A percentile compares a stretch with the other conserved stretches of the same genome.
phyloP scores from a whole-genome alignment of 2,113 vertebrate species.

The Marmota monax region DNA sequence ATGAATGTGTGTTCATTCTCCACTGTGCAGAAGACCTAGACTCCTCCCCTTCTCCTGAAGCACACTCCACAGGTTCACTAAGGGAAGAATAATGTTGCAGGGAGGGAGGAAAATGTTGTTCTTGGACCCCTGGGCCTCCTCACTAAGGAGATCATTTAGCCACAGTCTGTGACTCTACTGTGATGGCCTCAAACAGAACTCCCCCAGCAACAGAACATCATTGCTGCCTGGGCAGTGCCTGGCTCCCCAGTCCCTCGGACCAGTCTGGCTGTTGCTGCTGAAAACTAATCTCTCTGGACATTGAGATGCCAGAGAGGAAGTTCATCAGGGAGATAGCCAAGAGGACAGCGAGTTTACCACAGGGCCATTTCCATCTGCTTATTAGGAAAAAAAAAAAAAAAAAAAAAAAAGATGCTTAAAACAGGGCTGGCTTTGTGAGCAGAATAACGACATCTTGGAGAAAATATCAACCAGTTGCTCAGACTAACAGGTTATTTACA shows the following conservation, averaged over 20 bases:
- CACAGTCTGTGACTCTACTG: background rate
- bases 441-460: background rate
- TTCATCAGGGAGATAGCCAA: background rate
- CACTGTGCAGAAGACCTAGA: background rate
- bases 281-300: background rate
- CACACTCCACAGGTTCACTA: background rate
- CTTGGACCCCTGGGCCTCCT: background rate
- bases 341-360: background rate
- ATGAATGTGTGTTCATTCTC: background rate
- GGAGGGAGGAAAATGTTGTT: background rate
- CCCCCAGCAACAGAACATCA: background rate
- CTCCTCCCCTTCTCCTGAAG: background rate
- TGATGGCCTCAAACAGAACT: background rate
- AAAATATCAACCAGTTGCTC: background rate
- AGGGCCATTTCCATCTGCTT: background rate
- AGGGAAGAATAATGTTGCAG: background rate
- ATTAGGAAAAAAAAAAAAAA: background rate
- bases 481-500: background rate
- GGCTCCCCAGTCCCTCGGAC: background rate
- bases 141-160: background rate
- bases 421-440: background rate
- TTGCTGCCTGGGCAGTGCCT: background rate
- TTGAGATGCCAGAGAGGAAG: slow-evolving; percentile 30
- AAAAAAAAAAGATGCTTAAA: background rate
- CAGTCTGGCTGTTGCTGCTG: background rate